Evolutionary conservation across 1,140 invertebrate species (phyloP).

Genomic region (Bombus ignitus): DNA sequence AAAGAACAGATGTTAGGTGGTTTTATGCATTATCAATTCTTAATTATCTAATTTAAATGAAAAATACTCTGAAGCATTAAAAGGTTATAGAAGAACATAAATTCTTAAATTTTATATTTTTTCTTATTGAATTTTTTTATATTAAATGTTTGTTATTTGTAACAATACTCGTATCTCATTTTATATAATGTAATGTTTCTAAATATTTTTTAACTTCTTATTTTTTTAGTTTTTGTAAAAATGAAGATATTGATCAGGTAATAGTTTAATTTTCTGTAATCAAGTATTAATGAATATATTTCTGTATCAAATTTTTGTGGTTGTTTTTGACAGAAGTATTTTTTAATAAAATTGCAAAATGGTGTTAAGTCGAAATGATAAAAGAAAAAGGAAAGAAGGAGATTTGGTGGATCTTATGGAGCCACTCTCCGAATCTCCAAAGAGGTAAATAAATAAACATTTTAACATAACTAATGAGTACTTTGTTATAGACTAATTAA

Average conservation of each 20-base stretch:
- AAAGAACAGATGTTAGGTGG: constrained; percentile 13
- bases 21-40: constrained; percentile 1
- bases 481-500: neutral
- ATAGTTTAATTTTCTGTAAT: neutral
- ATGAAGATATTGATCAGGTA: constrained; percentile 27
- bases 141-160: constrained; percentile 13
- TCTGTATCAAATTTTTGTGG: neutral
- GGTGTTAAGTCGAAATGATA: constrained; percentile 81
- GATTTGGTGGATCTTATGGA: constrained; percentile 81
- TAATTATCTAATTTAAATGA: neutral
- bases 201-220: neutral
- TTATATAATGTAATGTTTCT: neutral
- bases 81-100: neutral
- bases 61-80: neutral
- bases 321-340: neutral
- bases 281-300: neutral
- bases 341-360: constrained; percentile 70
- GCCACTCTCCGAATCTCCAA: constrained; percentile 81
- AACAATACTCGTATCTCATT: neutral
- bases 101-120: neutral
- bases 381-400: constrained; percentile 80
- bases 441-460: constrained; percentile 78
- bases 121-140: constrained; percentile 1
- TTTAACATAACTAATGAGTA: neutral
- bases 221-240: neutral